Evolutionary conservation across 2,113 vertebrate genomes (phyloP).

Genomic region (Dicaeum eximium): DNA sequence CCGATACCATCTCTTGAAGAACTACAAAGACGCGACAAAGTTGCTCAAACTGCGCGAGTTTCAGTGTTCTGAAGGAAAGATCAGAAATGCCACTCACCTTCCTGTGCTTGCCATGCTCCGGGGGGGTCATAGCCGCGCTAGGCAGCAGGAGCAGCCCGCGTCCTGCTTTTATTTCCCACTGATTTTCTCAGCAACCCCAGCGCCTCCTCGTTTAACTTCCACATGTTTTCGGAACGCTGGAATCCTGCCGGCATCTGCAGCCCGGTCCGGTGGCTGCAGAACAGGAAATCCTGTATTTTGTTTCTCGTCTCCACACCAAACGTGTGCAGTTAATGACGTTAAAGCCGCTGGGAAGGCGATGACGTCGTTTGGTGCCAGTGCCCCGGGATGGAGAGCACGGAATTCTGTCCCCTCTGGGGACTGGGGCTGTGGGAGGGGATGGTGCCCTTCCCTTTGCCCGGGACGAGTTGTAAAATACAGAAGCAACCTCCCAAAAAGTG

Average conservation of each 20-base stretch:
- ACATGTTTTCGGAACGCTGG: not conserved
- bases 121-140: not conserved
- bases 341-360: not conserved
- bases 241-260: conserved; percentile 22
- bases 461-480: not conserved
- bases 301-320: not conserved
- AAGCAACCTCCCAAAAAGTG: not conserved
- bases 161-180: not conserved
- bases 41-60: not conserved
- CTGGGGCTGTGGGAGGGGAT: not conserved
- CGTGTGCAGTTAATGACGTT: not conserved
- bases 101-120: not conserved
- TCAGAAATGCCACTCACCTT: conserved; percentile 51
- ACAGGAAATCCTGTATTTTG: conserved; percentile 61
- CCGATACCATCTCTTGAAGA: not conserved
- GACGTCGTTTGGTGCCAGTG: not conserved
- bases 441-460: not conserved
- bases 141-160: not conserved
- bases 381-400: fast-evolving
- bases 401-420: not conserved
- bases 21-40: not conserved
- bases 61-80: not conserved
- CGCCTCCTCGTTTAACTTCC: not conserved
- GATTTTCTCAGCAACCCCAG: not conserved
- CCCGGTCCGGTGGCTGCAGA: not conserved